phyloP scores from a whole-genome alignment of 2,113 vertebrate genomes.

The Climacteris rufus region DNA sequence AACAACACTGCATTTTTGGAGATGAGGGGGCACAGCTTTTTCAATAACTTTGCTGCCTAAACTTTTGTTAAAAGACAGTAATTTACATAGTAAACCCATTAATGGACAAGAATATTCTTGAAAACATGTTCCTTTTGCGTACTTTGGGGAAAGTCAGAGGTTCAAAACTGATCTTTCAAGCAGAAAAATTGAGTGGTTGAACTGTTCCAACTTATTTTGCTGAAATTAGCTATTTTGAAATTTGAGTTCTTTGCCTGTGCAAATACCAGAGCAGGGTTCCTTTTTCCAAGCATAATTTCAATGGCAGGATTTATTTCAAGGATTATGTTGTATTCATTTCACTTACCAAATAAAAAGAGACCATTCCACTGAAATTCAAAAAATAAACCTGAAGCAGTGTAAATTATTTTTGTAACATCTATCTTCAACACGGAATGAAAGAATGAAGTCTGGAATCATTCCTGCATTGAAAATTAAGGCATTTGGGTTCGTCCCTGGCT shows the following conservation, averaged over 20 bases:
- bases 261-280: background rate
- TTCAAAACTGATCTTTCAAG: background rate
- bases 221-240: slow-evolving; percentile 25
- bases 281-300: slow-evolving; percentile 14
- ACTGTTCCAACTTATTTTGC: background rate
- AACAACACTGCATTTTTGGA: background rate
- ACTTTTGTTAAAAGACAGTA: background rate
- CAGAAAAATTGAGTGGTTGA: background rate
- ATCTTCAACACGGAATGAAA: background rate
- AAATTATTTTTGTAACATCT: slow-evolving; percentile 21
- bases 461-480: slow-evolving; percentile 11
- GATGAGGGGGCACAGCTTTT: background rate
- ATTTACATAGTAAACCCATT: background rate
- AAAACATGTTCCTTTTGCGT: background rate
- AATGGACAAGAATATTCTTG: background rate
- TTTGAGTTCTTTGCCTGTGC: background rate
- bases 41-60: background rate
- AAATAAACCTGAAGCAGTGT: background rate
- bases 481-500: background rate
- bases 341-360: background rate
- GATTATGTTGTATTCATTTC: background rate
- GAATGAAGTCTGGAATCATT: background rate
- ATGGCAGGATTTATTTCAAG: background rate
- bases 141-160: background rate
- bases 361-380: background rate